phyloP scores from a whole-genome alignment of 2,888 invertebrate genomes.

The Acanthosepion pharaonis region DNA sequence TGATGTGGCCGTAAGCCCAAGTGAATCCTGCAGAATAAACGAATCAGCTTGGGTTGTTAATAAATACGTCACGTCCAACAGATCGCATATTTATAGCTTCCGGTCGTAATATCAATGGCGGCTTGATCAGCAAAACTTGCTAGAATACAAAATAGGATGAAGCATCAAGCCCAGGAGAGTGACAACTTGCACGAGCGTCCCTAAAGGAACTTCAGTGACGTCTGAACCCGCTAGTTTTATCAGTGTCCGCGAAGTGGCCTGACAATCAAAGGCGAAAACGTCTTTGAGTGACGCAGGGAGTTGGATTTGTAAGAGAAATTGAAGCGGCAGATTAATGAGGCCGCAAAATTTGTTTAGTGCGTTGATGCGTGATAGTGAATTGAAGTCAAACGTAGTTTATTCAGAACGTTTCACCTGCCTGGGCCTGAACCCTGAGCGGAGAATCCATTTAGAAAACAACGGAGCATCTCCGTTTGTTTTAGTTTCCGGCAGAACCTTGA shows the following conservation, averaged over 20 bases:
- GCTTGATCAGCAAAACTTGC: not conserved
- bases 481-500: too few species aligned
- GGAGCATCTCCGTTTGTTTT: too few species aligned
- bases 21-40: not conserved
- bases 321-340: not conserved
- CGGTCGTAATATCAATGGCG: not conserved
- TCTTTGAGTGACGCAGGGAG: not conserved
- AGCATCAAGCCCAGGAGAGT: not conserved
- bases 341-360: not conserved
- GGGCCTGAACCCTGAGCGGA: too few species aligned
- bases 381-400: not conserved
- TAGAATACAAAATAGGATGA: not conserved
- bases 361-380: not conserved
- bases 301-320: not conserved
- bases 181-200: not conserved
- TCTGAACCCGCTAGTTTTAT: not conserved
- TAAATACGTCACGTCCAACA: not conserved
- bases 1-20: too few species aligned
- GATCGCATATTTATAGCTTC: not conserved
- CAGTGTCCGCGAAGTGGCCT: not conserved
- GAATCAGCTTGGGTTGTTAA: not conserved
- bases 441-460: too few species aligned
- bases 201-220: not conserved
- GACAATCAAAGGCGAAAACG: not conserved
- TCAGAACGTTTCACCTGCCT: too few species aligned